Percentiles rank a stretch among this genome's conserved stretches.
Evolutionary conservation across 2,888 invertebrate species (phyloP).

Genomic region (Zygothrica quintamaculata): DNA sequence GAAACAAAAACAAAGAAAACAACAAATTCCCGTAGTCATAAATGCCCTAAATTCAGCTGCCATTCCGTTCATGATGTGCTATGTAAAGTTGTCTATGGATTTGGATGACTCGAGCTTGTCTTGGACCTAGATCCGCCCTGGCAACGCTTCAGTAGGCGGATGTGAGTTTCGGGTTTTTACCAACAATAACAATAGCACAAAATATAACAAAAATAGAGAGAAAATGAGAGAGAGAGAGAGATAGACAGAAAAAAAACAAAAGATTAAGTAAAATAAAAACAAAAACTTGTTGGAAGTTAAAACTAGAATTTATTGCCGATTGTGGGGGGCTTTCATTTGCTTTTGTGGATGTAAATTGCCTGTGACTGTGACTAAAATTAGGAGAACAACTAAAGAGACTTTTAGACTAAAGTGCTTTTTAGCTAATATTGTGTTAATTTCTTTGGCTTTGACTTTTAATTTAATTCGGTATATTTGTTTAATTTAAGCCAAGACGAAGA

Average conservation of each 20-base stretch:
- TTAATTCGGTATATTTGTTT: constrained; percentile 29
- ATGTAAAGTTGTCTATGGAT: constrained; percentile 4
- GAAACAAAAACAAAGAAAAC: no score
- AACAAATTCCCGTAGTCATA: constrained; percentile 25
- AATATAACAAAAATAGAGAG: constrained; percentile 17
- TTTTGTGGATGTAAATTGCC: constrained; percentile 49
- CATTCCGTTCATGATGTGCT: constrained; percentile 33
- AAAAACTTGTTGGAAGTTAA: constrained; percentile 45
- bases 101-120: constrained; percentile 3
- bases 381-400: constrained; percentile 22
- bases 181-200: constrained; percentile 15
- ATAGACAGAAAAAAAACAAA: constrained; percentile 6
- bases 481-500: constrained; percentile 35
- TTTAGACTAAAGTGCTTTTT: constrained; percentile 20
- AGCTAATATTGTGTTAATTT: constrained; percentile 52
- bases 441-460: constrained; percentile 32
- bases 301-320: constrained; percentile 62
- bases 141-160: constrained; percentile 58
- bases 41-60: constrained; percentile 40
- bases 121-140: constrained; percentile 34
- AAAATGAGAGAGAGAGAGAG: no score
- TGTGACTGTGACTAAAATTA: constrained; percentile 39
- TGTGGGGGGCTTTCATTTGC: constrained; percentile 38
- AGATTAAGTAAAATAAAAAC: constrained; percentile 33
- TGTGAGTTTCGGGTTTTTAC: constrained; percentile 65